Conservation (phyloP, 2,888 invertebrate species). For the Watsonalla binaria region DNA sequence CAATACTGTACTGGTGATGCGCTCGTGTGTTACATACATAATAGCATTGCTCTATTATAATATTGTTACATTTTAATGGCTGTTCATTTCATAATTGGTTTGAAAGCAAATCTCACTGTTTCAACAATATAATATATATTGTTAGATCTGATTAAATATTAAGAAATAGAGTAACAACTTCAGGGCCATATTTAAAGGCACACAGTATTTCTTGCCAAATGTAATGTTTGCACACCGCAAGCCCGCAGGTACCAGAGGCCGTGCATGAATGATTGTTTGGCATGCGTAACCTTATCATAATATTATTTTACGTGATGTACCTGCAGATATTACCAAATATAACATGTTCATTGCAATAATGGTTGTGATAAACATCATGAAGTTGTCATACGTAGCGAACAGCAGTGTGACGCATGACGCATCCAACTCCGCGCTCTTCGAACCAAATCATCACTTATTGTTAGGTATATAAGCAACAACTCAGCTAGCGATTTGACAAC, state of each 20-base stretch:
- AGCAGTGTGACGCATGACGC: slow-evolving; percentile 30
- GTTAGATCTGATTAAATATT: slow-evolving; percentile 19
- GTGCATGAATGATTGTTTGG: slow-evolving; percentile 5
- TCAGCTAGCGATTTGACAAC: slow-evolving; percentile 76
- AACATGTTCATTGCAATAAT: slow-evolving; percentile 66
- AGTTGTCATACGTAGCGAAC: slow-evolving; percentile 49
- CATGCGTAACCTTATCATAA: slow-evolving; percentile 28
- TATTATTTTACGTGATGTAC: slow-evolving; percentile 52
- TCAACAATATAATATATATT: slow-evolving; percentile 13
- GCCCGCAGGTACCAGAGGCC: neutral
- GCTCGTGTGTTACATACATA: neutral
- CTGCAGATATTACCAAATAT: slow-evolving; percentile 67
- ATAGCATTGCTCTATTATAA: too few species aligned
- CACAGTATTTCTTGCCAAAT: slow-evolving; percentile 19
- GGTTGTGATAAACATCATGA: slow-evolving; percentile 71
- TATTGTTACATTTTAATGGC: slow-evolving; percentile 5
- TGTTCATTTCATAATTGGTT: slow-evolving; percentile 9
- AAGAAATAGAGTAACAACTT: neutral
- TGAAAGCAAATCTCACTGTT: slow-evolving; percentile 14
- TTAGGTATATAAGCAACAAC: slow-evolving; percentile 48
- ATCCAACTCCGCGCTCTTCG: slow-evolving; percentile 49
- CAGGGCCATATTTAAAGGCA: neutral
- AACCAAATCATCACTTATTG: slow-evolving; percentile 51
- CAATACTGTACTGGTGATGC: neutral
- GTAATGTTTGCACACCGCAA: slow-evolving; percentile 6